A percentile compares a stretch with the other conserved stretches of the same genome.
Conservation (phyloP, 2,113 vertebrate species). For the Laticauda colubrina region DNA sequence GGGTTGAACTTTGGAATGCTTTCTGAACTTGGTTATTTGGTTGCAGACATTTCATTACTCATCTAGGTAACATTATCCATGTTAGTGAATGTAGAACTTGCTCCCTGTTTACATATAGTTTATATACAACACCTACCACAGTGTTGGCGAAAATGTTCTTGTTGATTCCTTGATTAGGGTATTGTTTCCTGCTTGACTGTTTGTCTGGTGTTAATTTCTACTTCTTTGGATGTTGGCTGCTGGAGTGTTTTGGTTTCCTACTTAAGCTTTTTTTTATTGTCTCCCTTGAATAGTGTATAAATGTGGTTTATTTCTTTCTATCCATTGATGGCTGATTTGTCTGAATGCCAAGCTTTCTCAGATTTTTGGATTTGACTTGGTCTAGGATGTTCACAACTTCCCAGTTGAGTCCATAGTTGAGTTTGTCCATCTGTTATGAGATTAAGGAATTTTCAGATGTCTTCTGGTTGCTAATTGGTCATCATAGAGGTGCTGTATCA, state of each 20-base stretch:
- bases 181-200: neutral
- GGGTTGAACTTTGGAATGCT: neutral
- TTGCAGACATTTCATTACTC: neutral
- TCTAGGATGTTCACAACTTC: neutral
- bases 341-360: neutral
- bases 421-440: neutral
- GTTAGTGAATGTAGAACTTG: neutral
- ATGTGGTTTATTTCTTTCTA: neutral
- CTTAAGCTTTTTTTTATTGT: neutral
- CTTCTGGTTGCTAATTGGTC: neutral
- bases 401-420: neutral
- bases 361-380: neutral
- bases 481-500: no score
- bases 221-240: neutral
- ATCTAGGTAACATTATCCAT: neutral
- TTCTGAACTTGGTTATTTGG: neutral
- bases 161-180: neutral
- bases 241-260: neutral
- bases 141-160: neutral
- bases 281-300: neutral
- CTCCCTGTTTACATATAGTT: neutral
- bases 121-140: neutral
- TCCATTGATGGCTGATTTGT: neutral
- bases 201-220: neutral
- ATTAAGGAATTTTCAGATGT: neutral